Conservation (phyloP, 2,797 vertebrate genomes). For the Gymnocypris eckloni region DNA sequence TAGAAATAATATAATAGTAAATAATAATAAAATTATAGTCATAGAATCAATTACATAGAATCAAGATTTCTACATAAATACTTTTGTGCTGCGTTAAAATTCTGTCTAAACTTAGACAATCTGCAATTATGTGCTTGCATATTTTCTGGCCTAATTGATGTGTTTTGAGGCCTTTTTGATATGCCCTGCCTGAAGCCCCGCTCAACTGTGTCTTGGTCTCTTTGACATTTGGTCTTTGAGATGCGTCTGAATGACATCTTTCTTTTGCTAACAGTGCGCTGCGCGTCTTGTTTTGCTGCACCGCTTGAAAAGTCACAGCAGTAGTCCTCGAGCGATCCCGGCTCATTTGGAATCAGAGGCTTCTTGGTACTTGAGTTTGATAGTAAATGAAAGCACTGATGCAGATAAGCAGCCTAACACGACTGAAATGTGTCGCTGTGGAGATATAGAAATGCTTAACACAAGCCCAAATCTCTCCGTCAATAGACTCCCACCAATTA, state of each 20-base stretch:
- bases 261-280: neutral
- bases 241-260: neutral
- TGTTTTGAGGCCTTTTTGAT: constrained; percentile 64
- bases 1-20: neutral
- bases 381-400: constrained; percentile 55
- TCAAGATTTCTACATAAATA: neutral
- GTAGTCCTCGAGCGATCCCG: constrained; percentile 10
- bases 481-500: constrained; percentile 59
- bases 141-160: neutral
- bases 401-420: constrained; percentile 56
- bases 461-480: constrained; percentile 48
- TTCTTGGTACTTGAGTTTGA: constrained; percentile 46
- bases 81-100: neutral
- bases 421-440: constrained; percentile 52
- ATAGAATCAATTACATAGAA: too few species aligned
- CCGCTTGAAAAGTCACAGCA: constrained; percentile 9
- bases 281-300: neutral
- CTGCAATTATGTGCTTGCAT: neutral
- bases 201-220: neutral
- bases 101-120: neutral
- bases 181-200: constrained; percentile 18
- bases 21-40: neutral
- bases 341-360: constrained; percentile 35
- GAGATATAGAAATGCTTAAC: constrained; percentile 42
- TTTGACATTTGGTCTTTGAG: neutral